Evolutionary conservation across 2,888 invertebrate genomes (phyloP).

Genomic region (Crepidodera aurea): DNA sequence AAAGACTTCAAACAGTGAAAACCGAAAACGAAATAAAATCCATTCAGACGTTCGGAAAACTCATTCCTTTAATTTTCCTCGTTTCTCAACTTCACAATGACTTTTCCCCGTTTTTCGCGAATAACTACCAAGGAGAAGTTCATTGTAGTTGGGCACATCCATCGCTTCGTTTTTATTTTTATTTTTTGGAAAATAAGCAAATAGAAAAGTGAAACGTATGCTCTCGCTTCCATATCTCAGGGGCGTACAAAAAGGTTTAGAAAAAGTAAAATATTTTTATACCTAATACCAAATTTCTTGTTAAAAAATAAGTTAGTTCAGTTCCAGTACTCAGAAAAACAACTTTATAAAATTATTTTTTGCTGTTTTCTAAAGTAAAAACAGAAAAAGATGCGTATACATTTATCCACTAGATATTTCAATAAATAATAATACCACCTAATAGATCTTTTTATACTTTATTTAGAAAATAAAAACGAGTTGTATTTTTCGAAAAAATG

Average conservation of each 20-base stretch:
- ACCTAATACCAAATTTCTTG: too few species aligned
- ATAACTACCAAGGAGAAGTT: slow-evolving; percentile 7
- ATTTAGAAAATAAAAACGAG: too few species aligned
- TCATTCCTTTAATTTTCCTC: slow-evolving; percentile 18
- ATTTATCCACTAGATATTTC: too few species aligned
- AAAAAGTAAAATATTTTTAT: too few species aligned
- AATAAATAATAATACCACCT: too few species aligned
- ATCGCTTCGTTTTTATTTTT: slow-evolving; percentile 4
- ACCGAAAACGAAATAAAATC: slow-evolving; percentile 11
- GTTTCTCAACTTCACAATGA: slow-evolving; percentile 10
- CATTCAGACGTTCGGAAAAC: slow-evolving; percentile 11
- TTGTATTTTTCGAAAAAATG: too few species aligned
- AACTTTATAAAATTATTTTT: too few species aligned
- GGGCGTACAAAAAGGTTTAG: background rate
- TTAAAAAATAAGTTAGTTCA: too few species aligned
- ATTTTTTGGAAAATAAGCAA: background rate
- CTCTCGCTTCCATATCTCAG: background rate
- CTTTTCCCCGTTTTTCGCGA: slow-evolving; percentile 5
- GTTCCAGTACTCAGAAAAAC: too few species aligned
- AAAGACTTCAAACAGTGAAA: slow-evolving; percentile 12
- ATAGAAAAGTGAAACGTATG: background rate
- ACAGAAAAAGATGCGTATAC: too few species aligned
- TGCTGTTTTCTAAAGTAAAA: too few species aligned
- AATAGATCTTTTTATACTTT: too few species aligned
- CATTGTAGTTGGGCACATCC: slow-evolving; percentile 10